A percentile compares a stretch with the other conserved stretches of the same genome.
phyloP scores from a whole-genome alignment of 2,113 vertebrate species.

The Pseudorasbora parva region DNA sequence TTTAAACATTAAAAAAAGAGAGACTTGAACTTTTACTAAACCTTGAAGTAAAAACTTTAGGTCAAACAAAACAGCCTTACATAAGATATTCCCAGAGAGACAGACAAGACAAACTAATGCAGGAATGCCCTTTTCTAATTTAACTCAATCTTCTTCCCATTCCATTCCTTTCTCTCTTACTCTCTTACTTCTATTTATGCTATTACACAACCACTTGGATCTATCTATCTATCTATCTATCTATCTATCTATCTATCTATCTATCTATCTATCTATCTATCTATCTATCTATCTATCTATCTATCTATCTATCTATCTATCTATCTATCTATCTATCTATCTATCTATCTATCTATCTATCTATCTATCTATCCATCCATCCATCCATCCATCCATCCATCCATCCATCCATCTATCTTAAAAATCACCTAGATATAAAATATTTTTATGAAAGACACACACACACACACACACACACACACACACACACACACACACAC shows the following conservation, averaged over 20 bases:
- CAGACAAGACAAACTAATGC: slow-evolving; percentile 35
- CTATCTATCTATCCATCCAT: slow-evolving; percentile 17
- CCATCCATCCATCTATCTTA: background rate
- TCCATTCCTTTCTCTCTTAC: slow-evolving; percentile 56
- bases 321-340: background rate
- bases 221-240: too few relatives aligned
- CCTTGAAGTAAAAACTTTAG: slow-evolving; percentile 70
- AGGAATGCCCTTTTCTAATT: slow-evolving; percentile 49
- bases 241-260: too few relatives aligned
- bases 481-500: too few relatives aligned
- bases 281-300: too few relatives aligned
- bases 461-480: too few relatives aligned
- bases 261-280: too few relatives aligned
- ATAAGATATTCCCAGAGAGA: slow-evolving; percentile 60
- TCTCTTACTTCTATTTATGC: slow-evolving; percentile 26
- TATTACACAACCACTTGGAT: slow-evolving; percentile 18
- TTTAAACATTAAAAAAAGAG: slow-evolving; percentile 15
- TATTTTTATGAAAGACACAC: too few relatives aligned
- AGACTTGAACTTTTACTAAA: slow-evolving; percentile 4
- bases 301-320: background rate
- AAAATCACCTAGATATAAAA: too few relatives aligned
- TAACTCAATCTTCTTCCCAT: slow-evolving; percentile 67
- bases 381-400: background rate
- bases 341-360: slow-evolving; percentile 13
- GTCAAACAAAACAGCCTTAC: slow-evolving; percentile 64